Evolutionary conservation across 2,797 vertebrate genomes (phyloP).

Genomic region (Coregonus sp.): DNA sequence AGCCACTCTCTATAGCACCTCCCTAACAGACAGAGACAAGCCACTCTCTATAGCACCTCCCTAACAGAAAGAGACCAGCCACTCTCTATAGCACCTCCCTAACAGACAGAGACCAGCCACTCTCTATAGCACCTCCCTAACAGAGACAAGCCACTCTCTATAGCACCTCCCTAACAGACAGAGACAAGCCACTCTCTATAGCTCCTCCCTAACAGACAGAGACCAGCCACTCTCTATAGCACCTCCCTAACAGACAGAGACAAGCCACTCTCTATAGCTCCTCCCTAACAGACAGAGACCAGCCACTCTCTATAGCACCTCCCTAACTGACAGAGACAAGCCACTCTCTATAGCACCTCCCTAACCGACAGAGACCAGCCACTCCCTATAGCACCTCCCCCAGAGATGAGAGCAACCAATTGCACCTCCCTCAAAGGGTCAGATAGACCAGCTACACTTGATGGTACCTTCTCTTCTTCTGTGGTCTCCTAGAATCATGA

Average conservation of each 20-base stretch:
- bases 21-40: neutral
- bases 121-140: neutral
- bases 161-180: neutral
- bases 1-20: neutral
- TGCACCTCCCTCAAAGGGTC: neutral
- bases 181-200: neutral
- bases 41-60: neutral
- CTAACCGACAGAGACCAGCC: neutral
- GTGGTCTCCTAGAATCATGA: neutral
- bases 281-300: neutral
- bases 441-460: neutral
- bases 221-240: neutral
- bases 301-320: neutral
- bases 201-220: slow-evolving; percentile 63
- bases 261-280: neutral
- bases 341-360: neutral
- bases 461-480: neutral
- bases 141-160: neutral
- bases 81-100: slow-evolving; percentile 40
- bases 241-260: neutral
- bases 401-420: slow-evolving; percentile 28
- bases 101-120: slow-evolving; percentile 50
- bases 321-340: neutral
- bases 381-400: neutral
- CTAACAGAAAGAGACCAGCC: neutral